Percentiles rank a stretch among this genome's conserved stretches.
These are phyloP conservation scores for Panthera leo DNA, from an alignment of 2,113 vertebrate genomes.

Conservation along the genomic window DNA sequence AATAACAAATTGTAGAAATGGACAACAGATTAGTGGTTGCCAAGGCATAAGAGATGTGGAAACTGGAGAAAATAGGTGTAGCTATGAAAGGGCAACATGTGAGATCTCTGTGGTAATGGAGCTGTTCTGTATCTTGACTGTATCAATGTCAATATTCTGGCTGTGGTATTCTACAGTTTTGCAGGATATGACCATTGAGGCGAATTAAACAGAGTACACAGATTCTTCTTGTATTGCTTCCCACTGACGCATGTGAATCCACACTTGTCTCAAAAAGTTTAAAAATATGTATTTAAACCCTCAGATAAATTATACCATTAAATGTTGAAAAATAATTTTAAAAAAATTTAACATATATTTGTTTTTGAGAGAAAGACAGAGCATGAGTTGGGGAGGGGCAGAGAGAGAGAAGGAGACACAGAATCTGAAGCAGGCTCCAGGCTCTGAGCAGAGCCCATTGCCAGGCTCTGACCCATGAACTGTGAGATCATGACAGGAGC, in stretches of 20 bases:
- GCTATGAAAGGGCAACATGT: background rate
- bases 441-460: no score
- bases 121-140: background rate
- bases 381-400: no score
- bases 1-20: background rate
- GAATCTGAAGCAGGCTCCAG: no score
- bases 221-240: background rate
- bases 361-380: no score
- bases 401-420: no score
- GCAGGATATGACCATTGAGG: background rate
- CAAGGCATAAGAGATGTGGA: background rate
- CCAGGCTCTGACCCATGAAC: no score
- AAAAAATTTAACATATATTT: no score
- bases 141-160: background rate
- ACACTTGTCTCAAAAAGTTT: background rate
- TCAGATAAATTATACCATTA: slow-evolving; percentile 17
- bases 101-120: background rate
- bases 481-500: no score
- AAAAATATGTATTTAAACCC: background rate
- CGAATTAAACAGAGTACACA: background rate
- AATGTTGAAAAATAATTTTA: background rate
- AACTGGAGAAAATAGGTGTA: background rate
- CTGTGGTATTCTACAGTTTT: background rate
- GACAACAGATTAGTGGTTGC: background rate
- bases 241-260: background rate